Evolutionary conservation across 2,888 invertebrate species (phyloP).

Genomic region (Coremacera marginata): DNA sequence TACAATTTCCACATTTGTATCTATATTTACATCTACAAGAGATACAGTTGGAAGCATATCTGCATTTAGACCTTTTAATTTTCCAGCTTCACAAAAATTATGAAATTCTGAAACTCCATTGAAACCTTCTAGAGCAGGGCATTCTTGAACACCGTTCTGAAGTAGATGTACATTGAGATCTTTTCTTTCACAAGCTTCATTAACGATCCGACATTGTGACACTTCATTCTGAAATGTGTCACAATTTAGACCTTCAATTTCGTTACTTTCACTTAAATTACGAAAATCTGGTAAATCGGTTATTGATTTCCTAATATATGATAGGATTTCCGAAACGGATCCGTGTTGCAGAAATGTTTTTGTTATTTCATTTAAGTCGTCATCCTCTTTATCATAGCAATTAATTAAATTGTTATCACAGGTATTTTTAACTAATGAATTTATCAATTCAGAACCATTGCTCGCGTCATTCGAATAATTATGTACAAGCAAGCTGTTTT

Average conservation of each 20-base stretch:
- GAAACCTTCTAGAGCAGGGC: neutral
- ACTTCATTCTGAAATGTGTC: constrained; percentile 61
- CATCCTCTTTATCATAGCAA: constrained; percentile 49
- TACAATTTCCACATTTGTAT: neutral
- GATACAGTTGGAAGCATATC: neutral
- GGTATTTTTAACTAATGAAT: constrained; percentile 74
- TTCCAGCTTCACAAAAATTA: neutral
- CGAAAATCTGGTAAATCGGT: constrained; percentile 67
- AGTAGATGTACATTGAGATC: constrained; percentile 53
- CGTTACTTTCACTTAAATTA: constrained; percentile 68
- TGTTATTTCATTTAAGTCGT: constrained; percentile 28
- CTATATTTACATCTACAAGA: neutral
- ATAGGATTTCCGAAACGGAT: constrained; percentile 74
- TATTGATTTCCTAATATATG: constrained; percentile 75
- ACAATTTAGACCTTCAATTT: constrained; percentile 66
- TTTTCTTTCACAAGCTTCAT: constrained; percentile 65
- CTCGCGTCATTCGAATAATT: constrained; percentile 66
- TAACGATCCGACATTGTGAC: constrained; percentile 58
- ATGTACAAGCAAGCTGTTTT: too few species aligned
- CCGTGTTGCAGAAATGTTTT: constrained; percentile 44
- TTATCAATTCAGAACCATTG: constrained; percentile 71
- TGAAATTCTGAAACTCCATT: neutral
- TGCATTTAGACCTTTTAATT: neutral
- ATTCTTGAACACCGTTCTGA: neutral
- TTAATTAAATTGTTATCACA: constrained; percentile 74